Evolutionary conservation across 2,888 invertebrate genomes (phyloP).

Genomic region (Gastrophysa polygoni): DNA sequence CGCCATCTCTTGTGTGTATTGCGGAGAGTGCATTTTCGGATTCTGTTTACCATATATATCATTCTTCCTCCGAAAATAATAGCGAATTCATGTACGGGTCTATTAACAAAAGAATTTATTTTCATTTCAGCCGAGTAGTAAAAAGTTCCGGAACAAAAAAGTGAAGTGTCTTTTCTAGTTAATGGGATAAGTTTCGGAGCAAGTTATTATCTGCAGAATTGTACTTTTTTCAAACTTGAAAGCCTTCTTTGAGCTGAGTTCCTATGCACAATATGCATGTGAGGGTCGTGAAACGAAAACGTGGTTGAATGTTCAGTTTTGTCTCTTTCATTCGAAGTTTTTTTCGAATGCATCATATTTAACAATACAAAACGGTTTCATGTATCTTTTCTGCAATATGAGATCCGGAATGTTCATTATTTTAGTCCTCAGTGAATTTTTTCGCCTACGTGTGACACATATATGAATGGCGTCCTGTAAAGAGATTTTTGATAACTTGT

Average conservation of each 20-base stretch:
- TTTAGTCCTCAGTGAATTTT: too few species aligned
- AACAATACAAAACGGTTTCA: too few species aligned
- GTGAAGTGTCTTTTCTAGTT: slow-evolving; percentile 31
- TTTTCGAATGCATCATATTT: too few species aligned
- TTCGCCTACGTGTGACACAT: too few species aligned
- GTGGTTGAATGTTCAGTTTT: too few species aligned
- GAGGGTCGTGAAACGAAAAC: not conserved
- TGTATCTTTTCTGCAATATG: too few species aligned
- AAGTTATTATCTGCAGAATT: slow-evolving; percentile 19
- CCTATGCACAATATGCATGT: not conserved
- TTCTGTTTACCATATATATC: slow-evolving; percentile 61
- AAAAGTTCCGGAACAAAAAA: slow-evolving; percentile 29
- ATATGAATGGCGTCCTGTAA: too few species aligned
- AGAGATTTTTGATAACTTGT: too few species aligned
- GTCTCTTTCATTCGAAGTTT: not conserved
- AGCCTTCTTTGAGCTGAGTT: slow-evolving; percentile 10
- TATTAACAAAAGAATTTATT: slow-evolving; percentile 64
- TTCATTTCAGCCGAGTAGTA: slow-evolving; percentile 55
- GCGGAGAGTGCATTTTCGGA: slow-evolving; percentile 58
- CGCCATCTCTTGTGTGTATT: slow-evolving; percentile 29
- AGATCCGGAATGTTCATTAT: too few species aligned
- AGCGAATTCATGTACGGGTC: slow-evolving; percentile 63
- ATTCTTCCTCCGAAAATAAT: slow-evolving; percentile 62
- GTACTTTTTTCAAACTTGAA: slow-evolving; percentile 17
- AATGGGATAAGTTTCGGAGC: slow-evolving; percentile 32